phyloP scores from a whole-genome alignment of 2,797 vertebrate genomes.

The Percopsis omiscomaycus region DNA sequence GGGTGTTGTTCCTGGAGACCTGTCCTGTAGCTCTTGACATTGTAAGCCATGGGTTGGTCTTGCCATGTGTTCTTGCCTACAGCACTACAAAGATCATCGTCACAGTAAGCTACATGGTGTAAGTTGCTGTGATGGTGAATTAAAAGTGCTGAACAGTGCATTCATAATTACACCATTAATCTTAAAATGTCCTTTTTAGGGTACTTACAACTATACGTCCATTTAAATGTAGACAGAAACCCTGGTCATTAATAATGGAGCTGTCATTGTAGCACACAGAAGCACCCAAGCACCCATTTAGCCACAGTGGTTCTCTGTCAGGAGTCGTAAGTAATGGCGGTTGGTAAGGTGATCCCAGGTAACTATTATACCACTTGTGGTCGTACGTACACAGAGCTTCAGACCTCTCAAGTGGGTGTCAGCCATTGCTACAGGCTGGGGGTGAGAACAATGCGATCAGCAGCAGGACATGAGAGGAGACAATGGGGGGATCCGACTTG shows the following conservation, averaged over 20 bases:
- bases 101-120: too few species aligned
- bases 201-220: not conserved
- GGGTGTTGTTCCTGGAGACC: too few species aligned
- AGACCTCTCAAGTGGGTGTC: conserved; percentile 69
- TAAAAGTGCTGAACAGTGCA: too few species aligned
- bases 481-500: conserved; percentile 1
- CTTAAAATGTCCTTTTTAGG: not conserved
- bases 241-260: not conserved
- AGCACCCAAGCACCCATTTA: conserved; percentile 12
- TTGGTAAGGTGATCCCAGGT: conserved; percentile 64
- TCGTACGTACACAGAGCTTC: conserved; percentile 68
- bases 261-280: conserved; percentile 12
- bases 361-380: conserved; percentile 69
- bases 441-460: conserved; percentile 52
- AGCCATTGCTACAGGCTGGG: conserved; percentile 45
- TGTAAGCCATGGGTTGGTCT: too few species aligned
- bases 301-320: conserved; percentile 45
- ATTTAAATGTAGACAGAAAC: not conserved
- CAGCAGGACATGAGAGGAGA: conserved; percentile 14
- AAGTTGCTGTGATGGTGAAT: too few species aligned
- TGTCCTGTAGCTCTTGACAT: too few species aligned
- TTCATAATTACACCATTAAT: too few species aligned
- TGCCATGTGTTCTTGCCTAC: too few species aligned
- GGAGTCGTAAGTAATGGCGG: conserved; percentile 58
- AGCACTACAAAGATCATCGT: too few species aligned